Evolutionary conservation across 2,797 vertebrate genomes (phyloP).

Genomic region (Sorex maritimensis): DNA sequence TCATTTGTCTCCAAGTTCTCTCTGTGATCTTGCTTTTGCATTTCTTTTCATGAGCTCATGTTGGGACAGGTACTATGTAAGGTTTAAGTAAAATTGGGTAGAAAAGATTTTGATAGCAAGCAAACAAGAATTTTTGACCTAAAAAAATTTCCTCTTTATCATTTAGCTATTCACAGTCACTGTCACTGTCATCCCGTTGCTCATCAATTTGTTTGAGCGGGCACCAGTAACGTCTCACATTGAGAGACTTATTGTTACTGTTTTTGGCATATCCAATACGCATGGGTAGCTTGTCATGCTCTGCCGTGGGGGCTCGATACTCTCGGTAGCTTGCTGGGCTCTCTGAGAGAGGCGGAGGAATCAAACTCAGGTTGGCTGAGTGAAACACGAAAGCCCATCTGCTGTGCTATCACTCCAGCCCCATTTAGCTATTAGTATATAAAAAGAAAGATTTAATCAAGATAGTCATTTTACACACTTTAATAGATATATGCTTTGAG

Average conservation of each 20-base stretch:
- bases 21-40: neutral
- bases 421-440: conserved; percentile 52
- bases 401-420: too few relatives aligned
- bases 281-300: too few relatives aligned
- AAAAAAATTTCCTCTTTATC: neutral
- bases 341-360: too few relatives aligned
- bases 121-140: neutral
- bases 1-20: neutral
- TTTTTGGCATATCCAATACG: too few relatives aligned
- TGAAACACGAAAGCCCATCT: too few relatives aligned
- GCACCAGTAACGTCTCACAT: too few relatives aligned
- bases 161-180: neutral
- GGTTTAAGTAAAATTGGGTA: neutral
- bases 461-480: conserved; percentile 8
- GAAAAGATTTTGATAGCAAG: conserved; percentile 43
- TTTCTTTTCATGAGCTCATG: conserved; percentile 59
- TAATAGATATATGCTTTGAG: conserved; percentile 11
- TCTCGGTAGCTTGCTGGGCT: too few relatives aligned
- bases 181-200: too few relatives aligned
- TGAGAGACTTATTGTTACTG: too few relatives aligned
- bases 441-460: conserved; percentile 57
- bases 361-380: too few relatives aligned
- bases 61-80: neutral
- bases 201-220: too few relatives aligned
- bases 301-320: too few relatives aligned